Conservation (phyloP, 2,113 vertebrate species). For the Coracopsis vasa region DNA sequence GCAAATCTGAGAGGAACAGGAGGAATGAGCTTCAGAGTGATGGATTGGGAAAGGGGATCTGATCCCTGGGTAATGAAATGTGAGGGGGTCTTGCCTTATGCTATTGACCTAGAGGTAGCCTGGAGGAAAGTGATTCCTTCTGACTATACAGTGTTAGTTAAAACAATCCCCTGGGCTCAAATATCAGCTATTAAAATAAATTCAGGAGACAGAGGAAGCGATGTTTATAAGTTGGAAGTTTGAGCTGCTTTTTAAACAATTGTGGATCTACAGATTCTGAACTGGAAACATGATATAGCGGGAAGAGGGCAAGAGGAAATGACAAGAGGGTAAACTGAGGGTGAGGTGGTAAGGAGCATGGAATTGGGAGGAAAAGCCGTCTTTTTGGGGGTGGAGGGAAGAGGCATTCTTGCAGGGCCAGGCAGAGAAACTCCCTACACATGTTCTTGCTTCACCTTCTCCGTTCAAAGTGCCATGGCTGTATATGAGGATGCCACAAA, state of each 20-base stretch:
- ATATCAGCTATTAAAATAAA: constrained; percentile 81
- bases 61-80: constrained; percentile 65
- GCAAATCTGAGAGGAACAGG: constrained; percentile 34
- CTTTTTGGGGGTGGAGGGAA: not conserved
- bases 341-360: constrained; percentile 49
- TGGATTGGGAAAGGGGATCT: constrained; percentile 59
- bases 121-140: constrained; percentile 72
- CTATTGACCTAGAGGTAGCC: constrained; percentile 71
- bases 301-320: constrained; percentile 71
- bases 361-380: constrained; percentile 22
- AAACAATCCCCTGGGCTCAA: constrained; percentile 76
- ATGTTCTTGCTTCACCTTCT: not conserved
- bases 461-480: fast-evolving
- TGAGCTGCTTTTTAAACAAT: constrained; percentile 74
- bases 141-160: constrained; percentile 75
- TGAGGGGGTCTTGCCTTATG: constrained; percentile 66
- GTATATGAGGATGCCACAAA: not conserved
- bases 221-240: constrained; percentile 73
- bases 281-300: constrained; percentile 72
- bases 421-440: not conserved
- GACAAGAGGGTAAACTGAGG: constrained; percentile 49
- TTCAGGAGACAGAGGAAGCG: constrained; percentile 74
- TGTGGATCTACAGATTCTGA: constrained; percentile 70
- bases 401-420: not conserved
- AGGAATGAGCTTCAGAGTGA: constrained; percentile 29